Base-by-base conservation (phyloP, 2,888 invertebrate genomes). In the Macrosoma leucophasiata region DNA sequence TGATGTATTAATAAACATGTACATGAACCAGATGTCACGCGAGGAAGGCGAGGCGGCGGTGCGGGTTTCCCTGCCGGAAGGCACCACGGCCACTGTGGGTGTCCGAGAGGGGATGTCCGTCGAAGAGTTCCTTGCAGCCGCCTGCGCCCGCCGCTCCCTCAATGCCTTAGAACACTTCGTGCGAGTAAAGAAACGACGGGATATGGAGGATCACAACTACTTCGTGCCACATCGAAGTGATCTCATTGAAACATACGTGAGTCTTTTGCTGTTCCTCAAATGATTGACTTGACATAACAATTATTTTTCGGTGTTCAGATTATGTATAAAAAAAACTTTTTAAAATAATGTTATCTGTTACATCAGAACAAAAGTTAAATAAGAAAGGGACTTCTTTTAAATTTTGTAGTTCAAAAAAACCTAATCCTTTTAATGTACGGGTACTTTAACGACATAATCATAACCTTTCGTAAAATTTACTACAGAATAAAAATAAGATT, bases 161-260 rank as follows among this genome's bases (percentile, higher is more conserved):
- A 96, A 94, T 77, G 92, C 97, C 19, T 93, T 95, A 78, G 97
- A 98, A 73, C 97, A 97, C 81, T 98, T 97, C 79, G 94, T 98
- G 36, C 88, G 97, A 52, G 95, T 96, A 50, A 96, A 96, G 84
- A 96, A 96, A 72, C 90, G 96, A 52, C 89, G 94, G 51, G 96
- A 97, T 62, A 94, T 96, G 91, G 96, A 96, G 73, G 96, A 96
- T 78, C 95, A 95, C 76, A 96, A 96, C 84, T 97, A 96, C 84
- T 96, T 96, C 81, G 96, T 97, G 62, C 97, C 97, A 40, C 96
- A 96, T 73, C 91, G 96, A 59, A 93, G 93, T 64, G 96, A 97
- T 81, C 90, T 94, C 63, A 95, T 98, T 61, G 97, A 97, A 79
- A 96, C 95, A 71, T 96, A 96, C 76, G 96, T 97, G 81, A 92